These are phyloP conservation scores for Scolopax bukidnonensis DNA, from an alignment of 2,797 vertebrate species.

Conservation along the genomic window DNA sequence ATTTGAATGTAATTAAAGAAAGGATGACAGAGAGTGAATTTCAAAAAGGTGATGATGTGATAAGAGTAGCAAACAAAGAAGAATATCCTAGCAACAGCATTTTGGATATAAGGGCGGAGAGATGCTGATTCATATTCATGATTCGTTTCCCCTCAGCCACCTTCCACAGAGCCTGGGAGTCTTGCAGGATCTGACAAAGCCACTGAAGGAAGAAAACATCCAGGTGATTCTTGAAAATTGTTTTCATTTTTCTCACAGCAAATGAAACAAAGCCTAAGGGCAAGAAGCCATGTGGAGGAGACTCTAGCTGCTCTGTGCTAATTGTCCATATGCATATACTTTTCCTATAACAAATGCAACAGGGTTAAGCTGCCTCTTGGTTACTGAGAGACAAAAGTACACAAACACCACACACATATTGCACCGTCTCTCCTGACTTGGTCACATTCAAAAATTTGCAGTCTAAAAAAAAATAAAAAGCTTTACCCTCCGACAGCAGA, in stretches of 20 bases:
- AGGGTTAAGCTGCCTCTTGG: background rate
- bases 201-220: background rate
- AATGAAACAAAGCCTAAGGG: background rate
- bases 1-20: conserved; percentile 58
- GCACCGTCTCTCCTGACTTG: background rate
- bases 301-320: background rate
- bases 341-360: background rate
- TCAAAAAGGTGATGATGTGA: conserved; percentile 39
- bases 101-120: conserved; percentile 41
- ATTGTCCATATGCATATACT: background rate
- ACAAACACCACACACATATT: background rate
- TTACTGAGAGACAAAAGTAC: background rate
- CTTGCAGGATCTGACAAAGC: background rate
- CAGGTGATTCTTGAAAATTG: background rate
- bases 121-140: conserved; percentile 49
- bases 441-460: background rate
- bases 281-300: accelerated
- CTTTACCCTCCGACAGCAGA: background rate
- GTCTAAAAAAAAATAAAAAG: background rate
- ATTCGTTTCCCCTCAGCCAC: background rate
- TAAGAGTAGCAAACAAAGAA: conserved; percentile 36
- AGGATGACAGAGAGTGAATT: conserved; percentile 30
- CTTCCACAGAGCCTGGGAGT: background rate
- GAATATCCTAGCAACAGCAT: conserved; percentile 57
- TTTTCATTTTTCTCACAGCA: background rate